A percentile compares a stretch with the other conserved stretches of the same genome.
phyloP scores from a whole-genome alignment of 1,140 invertebrate species.

The Cephus cinctus region DNA sequence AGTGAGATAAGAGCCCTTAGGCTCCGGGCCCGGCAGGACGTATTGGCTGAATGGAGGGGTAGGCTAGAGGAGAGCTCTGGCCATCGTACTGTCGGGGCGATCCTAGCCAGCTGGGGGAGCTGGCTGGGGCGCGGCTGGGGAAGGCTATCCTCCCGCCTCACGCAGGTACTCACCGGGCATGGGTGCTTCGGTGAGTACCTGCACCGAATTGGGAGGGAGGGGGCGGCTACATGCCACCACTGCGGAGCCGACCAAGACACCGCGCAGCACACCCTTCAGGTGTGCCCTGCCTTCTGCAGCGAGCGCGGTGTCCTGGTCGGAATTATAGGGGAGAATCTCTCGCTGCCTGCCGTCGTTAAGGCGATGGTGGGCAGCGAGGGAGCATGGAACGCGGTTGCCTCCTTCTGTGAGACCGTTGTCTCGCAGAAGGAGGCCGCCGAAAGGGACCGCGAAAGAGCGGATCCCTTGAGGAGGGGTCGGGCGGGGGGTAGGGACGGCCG shows the following conservation, averaged over 20 bases:
- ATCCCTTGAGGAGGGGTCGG: background rate
- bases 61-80: too few relatives aligned
- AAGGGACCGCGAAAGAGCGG: background rate
- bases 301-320: background rate
- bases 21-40: background rate
- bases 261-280: background rate
- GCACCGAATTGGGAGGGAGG: background rate
- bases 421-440: background rate
- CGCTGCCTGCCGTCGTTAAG: background rate
- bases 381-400: background rate
- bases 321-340: background rate
- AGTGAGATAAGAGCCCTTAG: background rate
- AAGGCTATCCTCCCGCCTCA: constrained; percentile 19
- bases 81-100: background rate
- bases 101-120: background rate
- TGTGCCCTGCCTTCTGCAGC: background rate
- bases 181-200: constrained; percentile 24
- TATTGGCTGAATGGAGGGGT: background rate
- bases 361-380: background rate
- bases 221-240: background rate
- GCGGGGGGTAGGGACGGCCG: background rate
- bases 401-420: background rate
- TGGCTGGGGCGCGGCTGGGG: constrained; percentile 19
- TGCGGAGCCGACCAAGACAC: background rate
- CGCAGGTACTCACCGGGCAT: constrained; percentile 30